Percentiles rank a stretch among this genome's conserved stretches.
These are phyloP conservation scores for Antidorcas marsupialis DNA, from an alignment of 2,113 vertebrate genomes.

Conservation along the genomic window DNA sequence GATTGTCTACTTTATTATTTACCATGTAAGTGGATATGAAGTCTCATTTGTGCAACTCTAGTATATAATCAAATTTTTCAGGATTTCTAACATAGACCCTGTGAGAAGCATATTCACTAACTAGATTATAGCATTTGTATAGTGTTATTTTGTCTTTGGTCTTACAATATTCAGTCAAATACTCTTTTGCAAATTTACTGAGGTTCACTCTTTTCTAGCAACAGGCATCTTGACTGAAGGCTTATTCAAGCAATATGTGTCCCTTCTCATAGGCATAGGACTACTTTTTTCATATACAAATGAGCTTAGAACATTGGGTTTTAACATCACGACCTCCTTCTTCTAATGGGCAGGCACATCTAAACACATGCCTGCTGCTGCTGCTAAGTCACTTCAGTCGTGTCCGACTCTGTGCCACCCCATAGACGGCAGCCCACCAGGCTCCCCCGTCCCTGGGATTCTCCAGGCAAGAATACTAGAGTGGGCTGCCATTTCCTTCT, in stretches of 20 bases:
- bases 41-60: not conserved
- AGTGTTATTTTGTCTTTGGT: not conserved
- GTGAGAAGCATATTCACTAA: not conserved
- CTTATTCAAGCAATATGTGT: not conserved
- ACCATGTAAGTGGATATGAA: not conserved
- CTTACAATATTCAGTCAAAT: conserved; percentile 3
- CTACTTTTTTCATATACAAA: not conserved
- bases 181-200: not conserved
- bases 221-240: not conserved
- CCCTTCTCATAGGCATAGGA: not conserved
- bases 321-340: not conserved
- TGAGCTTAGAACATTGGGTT: not conserved
- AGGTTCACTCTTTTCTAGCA: not conserved
- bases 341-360: not conserved
- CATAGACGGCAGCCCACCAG: no score
- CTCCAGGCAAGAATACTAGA: no score
- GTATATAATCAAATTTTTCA: not conserved
- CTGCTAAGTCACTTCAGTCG: no score
- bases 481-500: no score
- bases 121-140: not conserved
- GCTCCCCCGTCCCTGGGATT: no score
- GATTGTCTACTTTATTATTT: not conserved
- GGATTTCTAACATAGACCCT: not conserved
- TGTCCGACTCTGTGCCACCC: no score
- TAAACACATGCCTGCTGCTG: not conserved